phyloP scores from a whole-genome alignment of 2,113 vertebrate genomes.

The Ranitomeya variabilis region DNA sequence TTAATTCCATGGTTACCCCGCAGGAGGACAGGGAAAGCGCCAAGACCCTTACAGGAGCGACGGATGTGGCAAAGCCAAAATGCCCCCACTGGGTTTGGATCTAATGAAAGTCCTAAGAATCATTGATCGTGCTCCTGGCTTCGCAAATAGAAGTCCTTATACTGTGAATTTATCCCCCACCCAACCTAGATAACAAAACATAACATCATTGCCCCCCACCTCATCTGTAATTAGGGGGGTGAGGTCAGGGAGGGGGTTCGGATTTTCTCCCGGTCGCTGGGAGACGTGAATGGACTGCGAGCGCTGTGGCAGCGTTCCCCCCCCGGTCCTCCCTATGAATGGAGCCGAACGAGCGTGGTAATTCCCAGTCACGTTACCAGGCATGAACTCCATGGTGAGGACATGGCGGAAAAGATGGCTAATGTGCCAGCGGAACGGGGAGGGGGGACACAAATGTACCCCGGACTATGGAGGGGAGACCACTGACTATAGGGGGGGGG shows the following conservation, averaged over 20 bases:
- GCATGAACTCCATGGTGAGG: constrained; percentile 41
- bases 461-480: too few relatives aligned
- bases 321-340: constrained; percentile 14
- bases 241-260: background rate
- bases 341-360: background rate
- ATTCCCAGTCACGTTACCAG: constrained; percentile 17
- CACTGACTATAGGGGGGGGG: too few relatives aligned
- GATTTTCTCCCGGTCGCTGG: background rate
- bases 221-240: background rate
- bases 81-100: too few relatives aligned
- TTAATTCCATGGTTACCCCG: background rate
- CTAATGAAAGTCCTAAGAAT: background rate
- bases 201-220: constrained; percentile 18
- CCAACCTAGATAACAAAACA: background rate
- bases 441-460: too few relatives aligned
- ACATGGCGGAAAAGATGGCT: background rate
- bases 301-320: background rate
- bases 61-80: background rate
- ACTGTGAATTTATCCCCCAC: background rate
- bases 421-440: background rate
- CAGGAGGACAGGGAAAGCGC: constrained; percentile 9
- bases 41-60: background rate
- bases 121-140: background rate
- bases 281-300: background rate
- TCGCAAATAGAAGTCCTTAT: background rate